Conservation (phyloP, 1,140 invertebrate genomes). For the Seison nebaliae region DNA sequence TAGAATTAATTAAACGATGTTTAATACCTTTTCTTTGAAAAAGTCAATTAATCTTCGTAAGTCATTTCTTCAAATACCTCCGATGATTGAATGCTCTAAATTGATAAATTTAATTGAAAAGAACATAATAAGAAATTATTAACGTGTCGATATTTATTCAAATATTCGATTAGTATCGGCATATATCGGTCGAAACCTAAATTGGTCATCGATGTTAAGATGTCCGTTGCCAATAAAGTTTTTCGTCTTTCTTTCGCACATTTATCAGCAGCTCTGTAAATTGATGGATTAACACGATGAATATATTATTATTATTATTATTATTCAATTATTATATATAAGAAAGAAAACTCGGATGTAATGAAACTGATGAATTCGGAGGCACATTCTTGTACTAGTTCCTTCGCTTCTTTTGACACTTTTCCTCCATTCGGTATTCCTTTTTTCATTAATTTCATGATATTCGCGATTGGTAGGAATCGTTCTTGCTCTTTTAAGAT, state of each 20-base stretch:
- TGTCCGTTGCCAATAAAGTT: slow-evolving; percentile 87
- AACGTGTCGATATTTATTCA: slow-evolving; percentile 88
- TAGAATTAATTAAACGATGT: no score
- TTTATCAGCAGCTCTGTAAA: slow-evolving; percentile 72
- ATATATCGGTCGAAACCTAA: slow-evolving; percentile 95
- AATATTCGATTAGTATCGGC: slow-evolving; percentile 72
- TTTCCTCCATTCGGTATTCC: slow-evolving; percentile 82
- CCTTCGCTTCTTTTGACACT: slow-evolving; percentile 89
- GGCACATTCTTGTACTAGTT: slow-evolving; percentile 97
- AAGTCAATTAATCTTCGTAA: no score
- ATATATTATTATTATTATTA: background rate
- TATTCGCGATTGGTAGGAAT: slow-evolving; percentile 88
- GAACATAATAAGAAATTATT: no score
- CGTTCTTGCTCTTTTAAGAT: slow-evolving; percentile 43
- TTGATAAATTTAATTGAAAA: no score
- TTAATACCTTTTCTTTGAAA: no score
- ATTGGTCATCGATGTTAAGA: slow-evolving; percentile 77
- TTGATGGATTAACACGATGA: slow-evolving; percentile 18
- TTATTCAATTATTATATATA: no score
- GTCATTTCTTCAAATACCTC: no score
- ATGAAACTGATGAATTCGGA: slow-evolving; percentile 98
- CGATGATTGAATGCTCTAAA: no score
- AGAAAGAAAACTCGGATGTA: slow-evolving; percentile 86
- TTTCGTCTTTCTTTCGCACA: slow-evolving; percentile 92
- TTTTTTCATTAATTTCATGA: slow-evolving; percentile 94